Percentiles rank a stretch among this genome's conserved stretches.
phyloP scores from a whole-genome alignment of 2,888 invertebrate species.

The Arrhopalites spinosus region DNA sequence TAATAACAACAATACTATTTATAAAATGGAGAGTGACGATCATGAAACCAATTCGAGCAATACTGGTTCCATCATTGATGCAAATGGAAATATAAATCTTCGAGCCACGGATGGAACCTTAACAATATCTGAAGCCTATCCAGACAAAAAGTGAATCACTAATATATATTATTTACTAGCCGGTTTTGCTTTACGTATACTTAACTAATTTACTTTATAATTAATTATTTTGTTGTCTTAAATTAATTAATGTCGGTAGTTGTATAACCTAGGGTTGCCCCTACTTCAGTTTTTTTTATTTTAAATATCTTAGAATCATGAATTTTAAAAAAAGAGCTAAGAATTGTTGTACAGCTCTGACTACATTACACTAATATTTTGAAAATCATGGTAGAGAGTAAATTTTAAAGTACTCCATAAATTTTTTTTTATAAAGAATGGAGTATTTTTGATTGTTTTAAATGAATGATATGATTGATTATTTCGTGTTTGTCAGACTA shows the following conservation, averaged over 20 bases:
- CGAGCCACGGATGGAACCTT: conserved; percentile 55
- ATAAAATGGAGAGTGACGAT: conserved; percentile 40
- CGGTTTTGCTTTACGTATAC: conserved; percentile 27
- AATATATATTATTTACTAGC: conserved; percentile 3
- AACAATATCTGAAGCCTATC: conserved; percentile 55
- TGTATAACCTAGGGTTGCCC: background rate
- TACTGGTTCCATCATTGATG: conserved; percentile 47
- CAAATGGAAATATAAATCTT: conserved; percentile 55
- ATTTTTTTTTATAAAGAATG: too few species aligned
- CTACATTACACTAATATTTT: too few species aligned
- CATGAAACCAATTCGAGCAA: conserved; percentile 27
- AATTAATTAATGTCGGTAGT: background rate
- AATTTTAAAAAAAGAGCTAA: too few species aligned
- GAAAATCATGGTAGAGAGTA: too few species aligned
- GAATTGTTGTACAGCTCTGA: too few species aligned
- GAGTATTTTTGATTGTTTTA: too few species aligned
- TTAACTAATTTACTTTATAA: conserved; percentile 16
- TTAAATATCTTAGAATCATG: background rate
- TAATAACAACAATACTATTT: conserved; percentile 38
- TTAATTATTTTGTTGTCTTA: background rate
- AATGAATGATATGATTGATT: too few species aligned
- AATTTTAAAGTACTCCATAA: too few species aligned
- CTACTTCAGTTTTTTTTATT: background rate
- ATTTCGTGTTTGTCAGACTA: too few species aligned
- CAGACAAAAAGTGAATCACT: conserved; percentile 25